These are phyloP conservation scores for Scleropages formosus DNA, from an alignment of 2,797 vertebrate genomes.

Conservation along the genomic window DNA sequence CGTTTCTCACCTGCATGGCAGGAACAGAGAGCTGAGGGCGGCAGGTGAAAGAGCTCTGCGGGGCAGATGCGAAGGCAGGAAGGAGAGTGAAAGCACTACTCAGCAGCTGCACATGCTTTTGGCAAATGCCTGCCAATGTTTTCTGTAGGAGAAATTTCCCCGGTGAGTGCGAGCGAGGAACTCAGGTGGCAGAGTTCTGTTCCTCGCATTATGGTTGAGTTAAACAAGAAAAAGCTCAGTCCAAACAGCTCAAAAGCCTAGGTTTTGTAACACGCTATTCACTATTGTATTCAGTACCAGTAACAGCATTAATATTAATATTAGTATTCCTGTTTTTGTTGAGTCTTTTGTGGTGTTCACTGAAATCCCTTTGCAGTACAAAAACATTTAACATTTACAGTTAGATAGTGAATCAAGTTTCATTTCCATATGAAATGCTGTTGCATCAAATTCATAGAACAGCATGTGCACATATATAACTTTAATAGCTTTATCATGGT, in stretches of 20 bases:
- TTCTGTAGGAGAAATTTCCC: slow-evolving; percentile 53
- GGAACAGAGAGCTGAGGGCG: neutral
- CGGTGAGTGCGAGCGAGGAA: slow-evolving; percentile 52
- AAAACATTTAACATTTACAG: neutral
- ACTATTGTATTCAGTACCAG: neutral
- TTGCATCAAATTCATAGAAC: too few species aligned
- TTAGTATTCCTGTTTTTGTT: too few species aligned
- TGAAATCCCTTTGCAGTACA: too few species aligned
- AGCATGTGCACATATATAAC: too few species aligned
- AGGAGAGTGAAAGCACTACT: slow-evolving; percentile 15
- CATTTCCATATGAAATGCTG: too few species aligned
- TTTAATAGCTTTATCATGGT: too few species aligned
- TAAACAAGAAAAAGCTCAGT: neutral
- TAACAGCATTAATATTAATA: too few species aligned
- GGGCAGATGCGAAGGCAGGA: neutral
- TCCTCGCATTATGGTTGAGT: neutral
- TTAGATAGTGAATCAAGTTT: too few species aligned
- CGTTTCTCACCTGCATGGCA: too few species aligned
- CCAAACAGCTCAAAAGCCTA: neutral
- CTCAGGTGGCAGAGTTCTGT: neutral
- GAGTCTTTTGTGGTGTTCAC: neutral
- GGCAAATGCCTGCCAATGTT: slow-evolving; percentile 44
- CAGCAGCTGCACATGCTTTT: slow-evolving; percentile 37
- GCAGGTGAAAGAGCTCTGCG: neutral
- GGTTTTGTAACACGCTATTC: neutral